Base-by-base conservation (phyloP, 2,888 invertebrate species). In the Agriopis marginaria region DNA sequence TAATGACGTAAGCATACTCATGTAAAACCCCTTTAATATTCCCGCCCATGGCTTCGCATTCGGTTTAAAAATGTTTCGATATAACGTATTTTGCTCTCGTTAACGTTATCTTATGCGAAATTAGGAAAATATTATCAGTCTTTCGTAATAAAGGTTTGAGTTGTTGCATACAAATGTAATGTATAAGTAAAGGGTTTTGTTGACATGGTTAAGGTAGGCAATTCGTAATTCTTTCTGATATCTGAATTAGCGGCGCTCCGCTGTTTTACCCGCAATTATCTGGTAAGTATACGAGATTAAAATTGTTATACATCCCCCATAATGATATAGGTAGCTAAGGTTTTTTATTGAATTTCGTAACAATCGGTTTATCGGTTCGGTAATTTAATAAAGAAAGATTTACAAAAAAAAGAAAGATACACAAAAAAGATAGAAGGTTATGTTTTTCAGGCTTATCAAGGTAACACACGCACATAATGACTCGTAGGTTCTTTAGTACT, bases 11-110 rank as follows among this genome's bases (percentile, higher is more conserved):
- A 12, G n/a, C 9, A 50, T 49, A n/a, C 42, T 45, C 9, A 6
- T 39, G 9, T 44, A 40, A 5, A 17, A 47, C 60, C 9, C 12
- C 50, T 66, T 54, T 69, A 73, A 71, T 72, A 77, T 75, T 72
- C 72, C 75, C 75, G 73, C 73, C 66, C 63, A 66, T 59, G 56
- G 45, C 40, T 66, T 59, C 60, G 51, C 63, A 59, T 61, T 64
- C 10, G 23, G 47, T 23, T 66, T 70, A 45, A 72, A 56, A 71
- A 71, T 63, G 68, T 66, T 72, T 69, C 64, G 69, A 64, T 71
- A 64, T 71, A 64, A 42, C 58, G 45, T 58, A 51, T 63, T 62
- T 62, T n/a, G 32, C 17, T 14, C 47, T 62, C 53, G 42, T 32
- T 49, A 62, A 54, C 45, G 42, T 32, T 49, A 62, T 49, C 50